Base-by-base conservation (phyloP, 2,797 vertebrate species). In the Gallinago solitaria region DNA sequence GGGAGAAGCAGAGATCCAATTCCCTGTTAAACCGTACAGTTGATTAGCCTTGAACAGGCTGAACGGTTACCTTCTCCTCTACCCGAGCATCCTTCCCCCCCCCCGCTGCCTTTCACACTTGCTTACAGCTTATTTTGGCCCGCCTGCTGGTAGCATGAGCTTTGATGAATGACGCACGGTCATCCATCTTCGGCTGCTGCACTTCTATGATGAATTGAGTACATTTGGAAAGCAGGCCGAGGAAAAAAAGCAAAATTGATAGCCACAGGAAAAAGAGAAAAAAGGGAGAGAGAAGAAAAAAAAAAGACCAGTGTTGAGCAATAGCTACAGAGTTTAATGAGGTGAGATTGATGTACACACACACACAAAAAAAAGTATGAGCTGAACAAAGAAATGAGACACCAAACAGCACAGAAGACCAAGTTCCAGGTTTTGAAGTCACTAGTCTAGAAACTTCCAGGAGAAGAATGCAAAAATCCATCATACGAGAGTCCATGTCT, bases 61-160 rank as follows among this genome's bases (percentile, higher is more conserved):
- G 32, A 93, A 63, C 18, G 8, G 51, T 27, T 33, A 37, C 41
- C 32, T 48, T 32, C 61, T 48, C 41, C 59, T 35, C 70, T 39
- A 59, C 37, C 83, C 23, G 69, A 65, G 33, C 41, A 73, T 51
- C 35, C 39, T 11, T 28, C 68, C 84, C 83, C 16, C 53, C 75
- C 53, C 75, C 83, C 76, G 9, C 50, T 60, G 57, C 63, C 78
- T 53, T 59, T 23, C 35, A 61, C 87, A 69, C 95, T 93, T 71
- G 92, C 84, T 94, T 91, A 89, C 84, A 95, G 95, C 92, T 93
- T 68, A 87, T 96, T 98, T 91, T 80, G 76, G 92, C 76, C 87
- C 43, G 1, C 80, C 87, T 93, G 68, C 67, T 80, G 75, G 57
- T 47, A 71, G 85, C 51, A 41, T 4, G 63, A 91, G 95, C 80